Evolutionary conservation across 2,888 invertebrate genomes (phyloP).

Genomic region (Lacanobia oleracea): DNA sequence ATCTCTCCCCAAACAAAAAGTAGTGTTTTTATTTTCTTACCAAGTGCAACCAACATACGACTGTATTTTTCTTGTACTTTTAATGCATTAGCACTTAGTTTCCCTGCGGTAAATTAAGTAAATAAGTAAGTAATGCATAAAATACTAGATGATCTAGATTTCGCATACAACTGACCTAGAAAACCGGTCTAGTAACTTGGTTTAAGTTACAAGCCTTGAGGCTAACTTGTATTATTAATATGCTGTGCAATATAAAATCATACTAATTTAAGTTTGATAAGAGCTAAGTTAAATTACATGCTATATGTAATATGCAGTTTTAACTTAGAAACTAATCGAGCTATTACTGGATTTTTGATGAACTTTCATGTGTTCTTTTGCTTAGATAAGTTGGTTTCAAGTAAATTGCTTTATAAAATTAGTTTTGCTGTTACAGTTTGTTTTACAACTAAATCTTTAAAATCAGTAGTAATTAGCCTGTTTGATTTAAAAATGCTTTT

Average conservation of each 20-base stretch:
- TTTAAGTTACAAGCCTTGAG: slow-evolving; percentile 14
- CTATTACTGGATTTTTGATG: neutral
- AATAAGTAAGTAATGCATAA: slow-evolving; percentile 25
- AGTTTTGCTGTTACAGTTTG: too few species aligned
- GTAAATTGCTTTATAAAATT: neutral
- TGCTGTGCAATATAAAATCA: neutral
- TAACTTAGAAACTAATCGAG: neutral
- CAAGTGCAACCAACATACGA: neutral
- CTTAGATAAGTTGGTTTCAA: neutral
- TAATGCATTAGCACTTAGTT: slow-evolving; percentile 35
- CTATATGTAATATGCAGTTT: neutral
- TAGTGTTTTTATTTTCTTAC: neutral
- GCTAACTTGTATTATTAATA: slow-evolving; percentile 25
- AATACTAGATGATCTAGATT: slow-evolving; percentile 30
- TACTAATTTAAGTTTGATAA: neutral
- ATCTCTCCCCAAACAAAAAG: neutral
- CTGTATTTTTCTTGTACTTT: neutral
- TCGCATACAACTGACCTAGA: slow-evolving; percentile 30
- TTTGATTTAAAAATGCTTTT: too few species aligned
- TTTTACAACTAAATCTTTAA: too few species aligned
- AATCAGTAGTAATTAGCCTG: too few species aligned
- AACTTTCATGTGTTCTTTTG: neutral
- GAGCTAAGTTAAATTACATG: neutral
- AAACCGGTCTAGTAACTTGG: slow-evolving; percentile 23
- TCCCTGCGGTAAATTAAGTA: slow-evolving; percentile 26